phyloP scores from a whole-genome alignment of 2,113 vertebrate species.

The Vicugna pacos region DNA sequence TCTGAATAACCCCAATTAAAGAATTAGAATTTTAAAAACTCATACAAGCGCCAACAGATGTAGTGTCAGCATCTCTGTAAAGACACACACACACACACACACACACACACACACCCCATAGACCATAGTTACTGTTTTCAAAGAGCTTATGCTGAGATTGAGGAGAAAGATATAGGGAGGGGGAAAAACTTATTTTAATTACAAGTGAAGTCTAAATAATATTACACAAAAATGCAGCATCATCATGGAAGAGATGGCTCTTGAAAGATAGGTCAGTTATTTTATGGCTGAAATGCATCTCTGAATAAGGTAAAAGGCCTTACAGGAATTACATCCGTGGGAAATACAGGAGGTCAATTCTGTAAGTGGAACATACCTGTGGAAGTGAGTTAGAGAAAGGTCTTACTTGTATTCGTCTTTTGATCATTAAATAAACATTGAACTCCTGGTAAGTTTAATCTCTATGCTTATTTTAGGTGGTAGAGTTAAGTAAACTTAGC shows the following conservation, averaged over 20 bases:
- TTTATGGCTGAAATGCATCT: neutral
- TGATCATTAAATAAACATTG: neutral
- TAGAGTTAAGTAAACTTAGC: neutral
- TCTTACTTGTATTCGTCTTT: neutral
- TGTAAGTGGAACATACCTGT: neutral
- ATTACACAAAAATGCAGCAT: neutral
- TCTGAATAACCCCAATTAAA: neutral
- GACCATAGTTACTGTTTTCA: neutral
- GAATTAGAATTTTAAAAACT: neutral
- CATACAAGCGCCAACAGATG: neutral
- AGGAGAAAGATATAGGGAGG: neutral
- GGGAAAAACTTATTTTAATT: neutral
- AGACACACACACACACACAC: neutral
- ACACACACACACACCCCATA: neutral
- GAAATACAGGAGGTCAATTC: neutral
- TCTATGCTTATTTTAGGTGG: neutral
- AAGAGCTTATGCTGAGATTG: neutral
- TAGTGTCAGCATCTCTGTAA: neutral
- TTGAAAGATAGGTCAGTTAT: neutral
- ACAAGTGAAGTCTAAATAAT: neutral
- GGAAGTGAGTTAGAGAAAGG: neutral
- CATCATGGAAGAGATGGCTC: neutral
- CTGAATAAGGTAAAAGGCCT: neutral
- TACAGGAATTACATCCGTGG: neutral
- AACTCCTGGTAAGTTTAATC: neutral